Evolutionary conservation across 2,113 vertebrate species (phyloP).

Genomic region (Chionomys nivalis): DNA sequence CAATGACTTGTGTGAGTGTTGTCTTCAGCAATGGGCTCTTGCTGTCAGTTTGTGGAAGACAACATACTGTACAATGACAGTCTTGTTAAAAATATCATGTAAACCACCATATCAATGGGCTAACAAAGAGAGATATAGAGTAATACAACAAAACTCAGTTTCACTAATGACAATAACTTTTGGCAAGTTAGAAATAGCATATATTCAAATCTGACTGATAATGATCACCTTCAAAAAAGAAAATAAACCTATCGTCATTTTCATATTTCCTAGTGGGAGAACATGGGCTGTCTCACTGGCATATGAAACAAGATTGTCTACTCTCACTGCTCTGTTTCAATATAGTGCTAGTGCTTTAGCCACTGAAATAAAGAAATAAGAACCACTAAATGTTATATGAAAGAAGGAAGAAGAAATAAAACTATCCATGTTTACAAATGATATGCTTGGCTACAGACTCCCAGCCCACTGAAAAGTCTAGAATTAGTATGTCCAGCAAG

Average conservation of each 20-base stretch:
- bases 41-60: not conserved
- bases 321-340: not conserved
- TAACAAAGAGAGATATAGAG: not conserved
- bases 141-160: not conserved
- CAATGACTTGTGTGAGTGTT: not conserved
- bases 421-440: not conserved
- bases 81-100: not conserved
- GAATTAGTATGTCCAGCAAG: not conserved
- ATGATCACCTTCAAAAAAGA: not conserved
- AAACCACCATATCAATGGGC: not conserved
- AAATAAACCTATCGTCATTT: not conserved
- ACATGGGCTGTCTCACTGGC: not conserved
- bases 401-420: not conserved
- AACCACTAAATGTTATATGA: not conserved
- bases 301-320: not conserved
- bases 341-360: not conserved
- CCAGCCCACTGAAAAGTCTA: not conserved
- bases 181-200: not conserved
- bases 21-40: not conserved
- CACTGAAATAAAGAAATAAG: not conserved
- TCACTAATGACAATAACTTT: not conserved
- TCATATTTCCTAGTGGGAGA: not conserved
- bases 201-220: not conserved
- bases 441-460: not conserved
- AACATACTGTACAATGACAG: not conserved